A percentile compares a stretch with the other conserved stretches of the same genome.
Evolutionary conservation across 2,113 vertebrate species (phyloP).

Genomic region (Ictalurus furcatus): DNA sequence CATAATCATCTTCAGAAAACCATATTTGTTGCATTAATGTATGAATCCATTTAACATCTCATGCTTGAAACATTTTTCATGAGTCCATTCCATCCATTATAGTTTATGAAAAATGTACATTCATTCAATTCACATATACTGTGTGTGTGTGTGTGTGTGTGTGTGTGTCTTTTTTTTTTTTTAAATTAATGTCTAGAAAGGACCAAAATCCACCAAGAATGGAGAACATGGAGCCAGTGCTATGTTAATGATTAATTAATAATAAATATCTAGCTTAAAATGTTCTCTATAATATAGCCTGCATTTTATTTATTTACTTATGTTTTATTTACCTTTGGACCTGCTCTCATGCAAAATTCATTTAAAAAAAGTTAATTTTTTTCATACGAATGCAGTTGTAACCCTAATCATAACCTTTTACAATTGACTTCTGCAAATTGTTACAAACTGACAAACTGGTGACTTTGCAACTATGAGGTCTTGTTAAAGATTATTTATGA

Average conservation of each 20-base stretch:
- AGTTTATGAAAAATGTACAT: background rate
- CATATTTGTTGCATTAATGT: background rate
- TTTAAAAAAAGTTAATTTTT: background rate
- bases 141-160: background rate
- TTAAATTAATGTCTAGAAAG: background rate
- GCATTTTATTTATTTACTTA: background rate
- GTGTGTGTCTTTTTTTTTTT: background rate
- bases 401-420: background rate
- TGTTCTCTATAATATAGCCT: background rate
- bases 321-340: background rate
- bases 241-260: background rate
- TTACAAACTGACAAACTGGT: background rate
- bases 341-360: background rate
- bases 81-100: too few relatives aligned
- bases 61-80: background rate
- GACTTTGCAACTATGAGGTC: background rate
- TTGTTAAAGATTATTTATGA: conserved; percentile 8
- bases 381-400: background rate
- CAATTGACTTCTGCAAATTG: background rate
- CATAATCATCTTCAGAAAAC: background rate
- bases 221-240: too few relatives aligned
- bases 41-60: background rate
- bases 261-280: background rate
- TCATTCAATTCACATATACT: background rate
- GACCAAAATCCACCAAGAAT: background rate